Percentiles rank a stretch among this genome's conserved stretches.
phyloP scores from a whole-genome alignment of 2,113 vertebrate genomes.

The Sinosuthora webbiana region DNA sequence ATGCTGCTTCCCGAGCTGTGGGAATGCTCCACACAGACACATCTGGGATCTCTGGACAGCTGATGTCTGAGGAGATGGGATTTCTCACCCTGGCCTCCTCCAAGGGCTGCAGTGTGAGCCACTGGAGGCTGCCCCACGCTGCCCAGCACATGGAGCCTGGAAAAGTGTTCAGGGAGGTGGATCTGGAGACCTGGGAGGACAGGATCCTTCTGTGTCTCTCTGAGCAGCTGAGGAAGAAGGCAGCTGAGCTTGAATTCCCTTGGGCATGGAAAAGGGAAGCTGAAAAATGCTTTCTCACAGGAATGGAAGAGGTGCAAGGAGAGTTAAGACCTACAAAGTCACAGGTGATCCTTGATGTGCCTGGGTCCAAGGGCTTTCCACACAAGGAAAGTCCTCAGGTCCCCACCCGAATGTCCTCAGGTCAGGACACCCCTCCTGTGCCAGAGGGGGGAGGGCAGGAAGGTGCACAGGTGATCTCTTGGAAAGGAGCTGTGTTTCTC shows the following conservation, averaged over 20 bases:
- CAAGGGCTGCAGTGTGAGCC: neutral
- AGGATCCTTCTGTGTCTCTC: neutral
- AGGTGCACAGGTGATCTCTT: neutral
- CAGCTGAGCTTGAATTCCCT: neutral
- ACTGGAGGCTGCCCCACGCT: neutral
- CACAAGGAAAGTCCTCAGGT: no score
- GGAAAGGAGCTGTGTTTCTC: neutral
- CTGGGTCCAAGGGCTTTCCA: neutral
- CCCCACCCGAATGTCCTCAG: rapidly evolving
- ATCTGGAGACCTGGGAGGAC: neutral
- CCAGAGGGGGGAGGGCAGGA: neutral
- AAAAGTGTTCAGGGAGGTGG: neutral
- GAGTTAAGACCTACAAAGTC: neutral
- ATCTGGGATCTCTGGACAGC: rapidly evolving
- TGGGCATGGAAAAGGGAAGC: neutral
- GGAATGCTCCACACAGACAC: neutral
- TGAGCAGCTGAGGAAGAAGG: neutral
- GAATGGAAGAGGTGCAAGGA: neutral
- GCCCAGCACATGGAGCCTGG: neutral
- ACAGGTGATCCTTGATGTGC: neutral
- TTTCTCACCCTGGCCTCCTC: neutral
- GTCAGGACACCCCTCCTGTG: neutral
- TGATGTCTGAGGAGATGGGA: neutral
- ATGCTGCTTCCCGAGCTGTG: neutral
- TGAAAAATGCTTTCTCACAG: neutral